Conservation (phyloP, 2,888 invertebrate genomes). For the Lasioglossum leucozonium region DNA sequence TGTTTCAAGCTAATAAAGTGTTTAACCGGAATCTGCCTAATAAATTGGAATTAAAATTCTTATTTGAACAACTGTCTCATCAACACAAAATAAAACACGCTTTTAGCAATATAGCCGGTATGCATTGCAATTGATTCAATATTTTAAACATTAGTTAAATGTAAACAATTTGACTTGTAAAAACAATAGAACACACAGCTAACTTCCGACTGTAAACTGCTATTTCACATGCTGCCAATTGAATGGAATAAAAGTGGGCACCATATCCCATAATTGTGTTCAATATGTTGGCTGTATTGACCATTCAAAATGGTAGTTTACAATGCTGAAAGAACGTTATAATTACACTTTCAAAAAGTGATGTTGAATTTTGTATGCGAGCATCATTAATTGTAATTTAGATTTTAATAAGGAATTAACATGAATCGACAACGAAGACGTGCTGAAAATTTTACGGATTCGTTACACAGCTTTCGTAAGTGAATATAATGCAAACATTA, state of each 20-base stretch:
- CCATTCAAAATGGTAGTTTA: slow-evolving; percentile 31
- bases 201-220: neutral
- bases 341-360: neutral
- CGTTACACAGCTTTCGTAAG: slow-evolving; percentile 63
- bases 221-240: neutral
- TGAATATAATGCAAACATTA: slow-evolving; percentile 15
- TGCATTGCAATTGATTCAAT: neutral
- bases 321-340: slow-evolving; percentile 14
- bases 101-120: neutral
- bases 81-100: neutral
- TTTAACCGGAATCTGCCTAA: neutral
- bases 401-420: slow-evolving; percentile 16
- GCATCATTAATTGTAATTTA: neutral
- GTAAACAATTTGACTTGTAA: neutral
- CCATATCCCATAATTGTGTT: neutral
- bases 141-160: neutral
- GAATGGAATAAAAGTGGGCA: neutral
- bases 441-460: slow-evolving; percentile 61
- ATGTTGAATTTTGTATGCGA: neutral
- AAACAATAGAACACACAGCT: neutral
- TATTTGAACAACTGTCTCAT: neutral
- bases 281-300: slow-evolving; percentile 28
- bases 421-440: slow-evolving; percentile 57
- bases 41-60: neutral
- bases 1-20: neutral